A percentile compares a stretch with the other conserved stretches of the same genome.
phyloP scores from a whole-genome alignment of 2,113 vertebrate genomes.

The Periophthalmodon schlosseri region DNA sequence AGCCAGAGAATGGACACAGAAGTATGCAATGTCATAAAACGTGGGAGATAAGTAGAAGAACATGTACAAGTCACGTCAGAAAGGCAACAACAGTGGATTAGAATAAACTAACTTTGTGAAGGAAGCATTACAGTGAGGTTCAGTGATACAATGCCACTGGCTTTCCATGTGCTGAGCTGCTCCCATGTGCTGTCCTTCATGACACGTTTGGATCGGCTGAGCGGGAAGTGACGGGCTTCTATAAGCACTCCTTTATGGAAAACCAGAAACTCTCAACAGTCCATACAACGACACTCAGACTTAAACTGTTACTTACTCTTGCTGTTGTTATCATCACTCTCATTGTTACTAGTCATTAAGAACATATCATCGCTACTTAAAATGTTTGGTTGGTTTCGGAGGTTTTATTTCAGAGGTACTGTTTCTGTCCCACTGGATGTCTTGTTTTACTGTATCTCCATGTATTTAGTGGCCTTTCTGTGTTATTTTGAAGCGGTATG shows the following conservation, averaged over 20 bases:
- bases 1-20: slow-evolving; percentile 84
- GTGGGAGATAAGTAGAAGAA: slow-evolving; percentile 56
- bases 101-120: slow-evolving; percentile 53
- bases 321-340: slow-evolving; percentile 62
- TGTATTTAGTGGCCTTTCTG: slow-evolving; percentile 76
- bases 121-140: slow-evolving; percentile 63
- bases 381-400: slow-evolving; percentile 55
- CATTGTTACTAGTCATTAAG: slow-evolving; percentile 55
- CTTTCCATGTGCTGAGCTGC: slow-evolving; percentile 72
- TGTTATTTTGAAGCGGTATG: slow-evolving; percentile 62
- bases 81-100: slow-evolving; percentile 54
- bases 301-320: slow-evolving; percentile 73
- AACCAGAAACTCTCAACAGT: slow-evolving; percentile 64
- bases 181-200: slow-evolving; percentile 67
- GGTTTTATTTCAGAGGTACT: slow-evolving; percentile 61
- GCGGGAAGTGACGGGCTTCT: slow-evolving; percentile 64
- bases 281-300: slow-evolving; percentile 66
- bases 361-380: slow-evolving; percentile 53
- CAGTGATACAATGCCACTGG: slow-evolving; percentile 61
- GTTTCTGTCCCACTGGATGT: slow-evolving; percentile 67
- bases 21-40: slow-evolving; percentile 81
- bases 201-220: slow-evolving; percentile 66
- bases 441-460: slow-evolving; percentile 66
- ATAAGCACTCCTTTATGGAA: slow-evolving; percentile 70
- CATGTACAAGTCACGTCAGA: slow-evolving; percentile 68